Evolutionary conservation across 2,113 vertebrate genomes (phyloP).

Genomic region (Aldabrachelys gigantea): DNA sequence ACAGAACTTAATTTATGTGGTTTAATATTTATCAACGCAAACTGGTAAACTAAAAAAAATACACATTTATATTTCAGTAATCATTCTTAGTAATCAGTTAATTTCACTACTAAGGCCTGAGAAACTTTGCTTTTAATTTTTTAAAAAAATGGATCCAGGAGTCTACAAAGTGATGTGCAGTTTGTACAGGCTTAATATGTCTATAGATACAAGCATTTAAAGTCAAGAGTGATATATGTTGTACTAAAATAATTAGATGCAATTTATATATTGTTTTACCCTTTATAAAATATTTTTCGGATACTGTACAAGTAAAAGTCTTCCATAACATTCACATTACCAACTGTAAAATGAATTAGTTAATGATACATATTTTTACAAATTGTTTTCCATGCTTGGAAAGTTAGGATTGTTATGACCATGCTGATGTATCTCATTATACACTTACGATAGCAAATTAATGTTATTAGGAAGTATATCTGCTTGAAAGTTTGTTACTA

Average conservation of each 20-base stretch:
- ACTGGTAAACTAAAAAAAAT: slow-evolving; percentile 62
- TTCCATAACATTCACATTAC: slow-evolving; percentile 30
- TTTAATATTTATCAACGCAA: slow-evolving; percentile 69
- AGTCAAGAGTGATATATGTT: slow-evolving; percentile 63
- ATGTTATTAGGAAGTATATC: slow-evolving; percentile 39
- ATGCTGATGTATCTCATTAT: slow-evolving; percentile 39
- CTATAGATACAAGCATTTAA: slow-evolving; percentile 52
- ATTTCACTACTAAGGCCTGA: slow-evolving; percentile 45
- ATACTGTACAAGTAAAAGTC: slow-evolving; percentile 54
- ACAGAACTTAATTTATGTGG: slow-evolving; percentile 41
- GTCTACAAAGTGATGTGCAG: slow-evolving; percentile 65
- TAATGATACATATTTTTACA: neutral
- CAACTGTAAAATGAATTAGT: slow-evolving; percentile 54
- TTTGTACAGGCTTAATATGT: slow-evolving; percentile 51
- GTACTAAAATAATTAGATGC: slow-evolving; percentile 18
- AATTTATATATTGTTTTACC: slow-evolving; percentile 18
- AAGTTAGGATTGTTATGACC: slow-evolving; percentile 46
- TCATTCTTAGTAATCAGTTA: slow-evolving; percentile 68
- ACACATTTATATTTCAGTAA: slow-evolving; percentile 71
- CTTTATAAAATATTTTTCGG: slow-evolving; percentile 56
- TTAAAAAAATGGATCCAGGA: slow-evolving; percentile 39
- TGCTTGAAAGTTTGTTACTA: neutral
- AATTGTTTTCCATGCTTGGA: slow-evolving; percentile 39
- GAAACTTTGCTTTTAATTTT: slow-evolving; percentile 16
- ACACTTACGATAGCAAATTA: slow-evolving; percentile 40